Evolutionary conservation across 2,797 vertebrate genomes (phyloP).

Genomic region (Rhabdomys pumilio): DNA sequence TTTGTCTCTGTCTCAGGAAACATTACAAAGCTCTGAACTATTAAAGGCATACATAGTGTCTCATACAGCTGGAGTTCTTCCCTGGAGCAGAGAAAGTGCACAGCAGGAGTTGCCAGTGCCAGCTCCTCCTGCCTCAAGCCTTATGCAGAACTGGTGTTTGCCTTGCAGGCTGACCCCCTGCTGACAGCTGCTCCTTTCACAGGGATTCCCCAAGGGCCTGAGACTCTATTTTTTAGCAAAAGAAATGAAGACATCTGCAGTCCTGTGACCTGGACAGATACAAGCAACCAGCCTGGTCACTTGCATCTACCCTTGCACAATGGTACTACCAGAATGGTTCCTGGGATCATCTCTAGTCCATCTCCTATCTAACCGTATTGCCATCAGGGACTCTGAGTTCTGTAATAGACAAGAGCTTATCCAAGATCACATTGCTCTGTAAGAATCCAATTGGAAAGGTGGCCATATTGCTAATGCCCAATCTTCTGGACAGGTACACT

Average conservation of each 20-base stretch:
- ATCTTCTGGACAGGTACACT: neutral
- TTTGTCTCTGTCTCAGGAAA: neutral
- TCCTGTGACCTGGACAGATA: neutral
- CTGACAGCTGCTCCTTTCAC: neutral
- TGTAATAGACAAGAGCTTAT: neutral
- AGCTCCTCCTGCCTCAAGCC: neutral
- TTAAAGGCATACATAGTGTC: fast-evolving
- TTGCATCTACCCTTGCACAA: neutral
- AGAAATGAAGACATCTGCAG: neutral
- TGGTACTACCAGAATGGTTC: neutral
- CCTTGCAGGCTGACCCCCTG: neutral
- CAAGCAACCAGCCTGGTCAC: fast-evolving
- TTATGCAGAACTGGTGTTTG: neutral
- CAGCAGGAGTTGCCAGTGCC: neutral
- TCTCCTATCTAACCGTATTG: too few relatives aligned
- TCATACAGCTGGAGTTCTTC: neutral
- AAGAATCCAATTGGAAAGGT: neutral
- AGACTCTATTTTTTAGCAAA: too few relatives aligned
- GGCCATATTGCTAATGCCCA: fast-evolving
- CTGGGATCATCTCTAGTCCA: neutral
- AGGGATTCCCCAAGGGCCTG: neutral
- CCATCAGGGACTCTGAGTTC: neutral
- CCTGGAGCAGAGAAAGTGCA: fast-evolving
- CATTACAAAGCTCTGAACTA: neutral
- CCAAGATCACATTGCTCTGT: fast-evolving